These are phyloP conservation scores for Corbicula japonica DNA, from an alignment of 2,888 invertebrate genomes.

Conservation along the genomic window DNA sequence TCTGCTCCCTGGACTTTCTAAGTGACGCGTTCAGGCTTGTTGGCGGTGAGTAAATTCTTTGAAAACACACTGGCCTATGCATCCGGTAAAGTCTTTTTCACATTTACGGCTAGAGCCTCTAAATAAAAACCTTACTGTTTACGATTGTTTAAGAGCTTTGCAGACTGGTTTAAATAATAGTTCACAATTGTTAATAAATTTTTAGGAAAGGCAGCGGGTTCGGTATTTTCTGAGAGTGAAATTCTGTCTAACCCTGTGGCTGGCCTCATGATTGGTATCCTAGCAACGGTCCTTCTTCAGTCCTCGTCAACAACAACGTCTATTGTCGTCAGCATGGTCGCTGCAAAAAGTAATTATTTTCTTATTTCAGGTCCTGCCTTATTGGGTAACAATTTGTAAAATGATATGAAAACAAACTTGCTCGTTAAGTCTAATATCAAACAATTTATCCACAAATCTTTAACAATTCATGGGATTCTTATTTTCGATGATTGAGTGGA, in stretches of 20 bases:
- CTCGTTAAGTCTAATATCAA: no score
- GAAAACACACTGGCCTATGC: not conserved
- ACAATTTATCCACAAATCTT: no score
- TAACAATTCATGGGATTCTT: no score
- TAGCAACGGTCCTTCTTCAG: slow-evolving; percentile 88
- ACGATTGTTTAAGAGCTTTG: not conserved
- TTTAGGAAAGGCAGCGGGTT: slow-evolving; percentile 83
- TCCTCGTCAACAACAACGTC: slow-evolving; percentile 88
- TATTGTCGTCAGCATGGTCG: slow-evolving; percentile 84
- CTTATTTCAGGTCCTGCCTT: not conserved
- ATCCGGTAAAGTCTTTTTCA: not conserved
- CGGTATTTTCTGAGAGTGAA: slow-evolving; percentile 86
- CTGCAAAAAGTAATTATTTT: slow-evolving; percentile 61
- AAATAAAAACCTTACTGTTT: not conserved
- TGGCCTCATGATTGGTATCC: slow-evolving; percentile 88
- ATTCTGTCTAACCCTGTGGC: slow-evolving; percentile 88
- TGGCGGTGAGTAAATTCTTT: slow-evolving; percentile 71
- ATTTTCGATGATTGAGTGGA: no score
- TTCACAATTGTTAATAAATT: not conserved
- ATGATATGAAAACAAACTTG: not conserved
- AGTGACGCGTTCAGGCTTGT: slow-evolving; percentile 80
- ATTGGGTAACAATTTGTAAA: not conserved
- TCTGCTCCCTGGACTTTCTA: slow-evolving; percentile 82
- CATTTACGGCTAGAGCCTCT: not conserved
- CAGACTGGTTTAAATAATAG: not conserved